Evolutionary conservation across 2,113 vertebrate species (phyloP).

Genomic region (Hydropotes inermis): DNA sequence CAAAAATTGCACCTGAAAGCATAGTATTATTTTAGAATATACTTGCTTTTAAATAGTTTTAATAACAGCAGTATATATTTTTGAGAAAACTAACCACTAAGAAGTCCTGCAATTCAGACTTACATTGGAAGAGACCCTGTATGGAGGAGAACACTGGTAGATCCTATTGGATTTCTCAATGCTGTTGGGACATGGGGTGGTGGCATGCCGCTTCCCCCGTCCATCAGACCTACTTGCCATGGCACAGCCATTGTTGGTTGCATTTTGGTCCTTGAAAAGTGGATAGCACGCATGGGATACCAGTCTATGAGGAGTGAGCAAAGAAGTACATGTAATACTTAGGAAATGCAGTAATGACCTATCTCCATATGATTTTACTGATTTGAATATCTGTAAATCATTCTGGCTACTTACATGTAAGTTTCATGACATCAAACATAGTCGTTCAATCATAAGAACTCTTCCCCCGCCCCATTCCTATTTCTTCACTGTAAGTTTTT

Average conservation of each 20-base stretch:
- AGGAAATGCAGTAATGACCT: not conserved
- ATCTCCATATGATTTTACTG: not conserved
- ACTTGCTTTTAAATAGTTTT: not conserved
- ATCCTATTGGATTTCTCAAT: slow-evolving; percentile 80
- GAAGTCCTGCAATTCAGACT: slow-evolving; percentile 44
- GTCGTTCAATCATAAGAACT: not conserved
- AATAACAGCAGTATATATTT: not conserved
- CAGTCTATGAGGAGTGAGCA: slow-evolving; percentile 69
- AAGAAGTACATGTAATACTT: not conserved
- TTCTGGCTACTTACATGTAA: not conserved
- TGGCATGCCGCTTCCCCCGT: slow-evolving; percentile 79
- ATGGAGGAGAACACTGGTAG: slow-evolving; percentile 80
- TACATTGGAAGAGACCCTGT: slow-evolving; percentile 84
- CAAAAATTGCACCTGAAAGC: not conserved
- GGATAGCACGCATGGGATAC: slow-evolving; percentile 85
- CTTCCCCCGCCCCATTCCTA: not conserved
- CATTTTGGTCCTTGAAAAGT: slow-evolving; percentile 77
- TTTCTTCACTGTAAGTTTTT: not conserved
- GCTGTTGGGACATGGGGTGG: slow-evolving; percentile 79
- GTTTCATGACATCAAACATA: not conserved
- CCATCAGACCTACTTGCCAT: slow-evolving; percentile 76
- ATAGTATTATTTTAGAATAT: not conserved
- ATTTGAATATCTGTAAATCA: not conserved
- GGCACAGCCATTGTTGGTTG: slow-evolving; percentile 70
- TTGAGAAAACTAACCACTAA: not conserved